These are phyloP conservation scores for Zaprionus camerounensis DNA, from an alignment of 1,140 invertebrate genomes.

Conservation along the genomic window DNA sequence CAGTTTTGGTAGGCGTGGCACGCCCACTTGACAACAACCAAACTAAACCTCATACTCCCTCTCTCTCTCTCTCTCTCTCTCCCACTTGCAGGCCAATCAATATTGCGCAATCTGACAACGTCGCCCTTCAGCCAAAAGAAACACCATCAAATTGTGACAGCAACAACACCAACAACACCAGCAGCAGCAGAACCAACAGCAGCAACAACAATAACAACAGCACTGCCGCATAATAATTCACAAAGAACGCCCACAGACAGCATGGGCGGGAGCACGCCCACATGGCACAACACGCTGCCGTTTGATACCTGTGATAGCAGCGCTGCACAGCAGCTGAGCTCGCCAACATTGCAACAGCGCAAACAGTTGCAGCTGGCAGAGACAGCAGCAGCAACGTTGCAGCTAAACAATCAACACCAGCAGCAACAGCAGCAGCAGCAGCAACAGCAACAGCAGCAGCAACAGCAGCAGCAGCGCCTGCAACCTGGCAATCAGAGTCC, in stretches of 20 bases:
- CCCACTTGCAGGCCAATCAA: constrained; percentile 66
- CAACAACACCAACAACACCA: constrained; percentile 41
- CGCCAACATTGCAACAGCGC: constrained; percentile 55
- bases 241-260: constrained; percentile 30
- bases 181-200: constrained; percentile 37
- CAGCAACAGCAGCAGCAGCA: constrained; percentile 46
- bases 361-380: constrained; percentile 37
- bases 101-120: constrained; percentile 79
- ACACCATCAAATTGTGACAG: constrained; percentile 43
- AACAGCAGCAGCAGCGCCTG: constrained; percentile 37
- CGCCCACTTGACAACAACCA: not conserved
- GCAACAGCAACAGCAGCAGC: constrained; percentile 47
- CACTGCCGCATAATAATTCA: constrained; percentile 53
- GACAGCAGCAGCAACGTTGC: constrained; percentile 5
- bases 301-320: constrained; percentile 64
- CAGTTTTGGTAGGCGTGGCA: constrained; percentile 64
- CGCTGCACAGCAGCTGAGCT: constrained; percentile 25
- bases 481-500: constrained; percentile 83
- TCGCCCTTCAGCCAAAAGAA: constrained; percentile 84
- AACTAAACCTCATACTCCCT: not conserved
- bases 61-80: not conserved
- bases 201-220: constrained; percentile 31
- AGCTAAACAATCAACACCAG: constrained; percentile 7
- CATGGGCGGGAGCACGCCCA: constrained; percentile 3
- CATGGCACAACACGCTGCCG: constrained; percentile 37